Evolutionary conservation across 2,797 vertebrate genomes (phyloP).

Genomic region (Acropternis orthonyx): DNA sequence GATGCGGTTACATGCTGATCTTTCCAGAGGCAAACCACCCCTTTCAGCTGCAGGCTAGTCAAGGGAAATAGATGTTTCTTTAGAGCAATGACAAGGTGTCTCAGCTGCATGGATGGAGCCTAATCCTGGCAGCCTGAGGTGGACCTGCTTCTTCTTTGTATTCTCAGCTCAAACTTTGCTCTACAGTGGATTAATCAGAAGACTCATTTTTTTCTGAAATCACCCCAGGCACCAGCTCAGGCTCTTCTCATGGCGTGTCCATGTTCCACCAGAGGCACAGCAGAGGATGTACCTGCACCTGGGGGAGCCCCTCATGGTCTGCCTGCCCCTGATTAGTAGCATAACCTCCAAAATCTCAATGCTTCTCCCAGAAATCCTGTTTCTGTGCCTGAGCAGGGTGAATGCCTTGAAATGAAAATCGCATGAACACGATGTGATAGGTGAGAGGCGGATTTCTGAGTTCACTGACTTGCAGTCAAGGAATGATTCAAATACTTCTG

Average conservation of each 20-base stretch:
- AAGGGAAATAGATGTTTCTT: background rate
- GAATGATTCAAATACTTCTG: background rate
- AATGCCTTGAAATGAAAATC: background rate
- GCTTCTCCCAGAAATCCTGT: background rate
- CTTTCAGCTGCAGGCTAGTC: background rate
- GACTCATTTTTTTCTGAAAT: background rate
- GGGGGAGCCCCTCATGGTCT: background rate
- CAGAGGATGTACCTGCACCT: background rate
- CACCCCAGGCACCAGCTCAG: fast-evolving
- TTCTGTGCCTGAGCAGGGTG: background rate
- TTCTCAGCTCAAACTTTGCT: background rate
- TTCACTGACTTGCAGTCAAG: background rate
- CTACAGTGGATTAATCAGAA: background rate
- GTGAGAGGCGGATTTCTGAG: background rate
- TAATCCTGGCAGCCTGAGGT: background rate
- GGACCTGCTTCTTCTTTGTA: background rate
- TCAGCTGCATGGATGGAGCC: background rate
- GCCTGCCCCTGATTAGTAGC: background rate
- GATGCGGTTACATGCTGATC: background rate
- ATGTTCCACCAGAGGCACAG: background rate
- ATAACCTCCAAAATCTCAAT: background rate
- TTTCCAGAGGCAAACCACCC: background rate
- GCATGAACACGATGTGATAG: background rate
- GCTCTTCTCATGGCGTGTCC: background rate
- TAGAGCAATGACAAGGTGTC: background rate